Evolutionary conservation across 2,888 invertebrate genomes (phyloP).

Genomic region (Limulus polyphemus): DNA sequence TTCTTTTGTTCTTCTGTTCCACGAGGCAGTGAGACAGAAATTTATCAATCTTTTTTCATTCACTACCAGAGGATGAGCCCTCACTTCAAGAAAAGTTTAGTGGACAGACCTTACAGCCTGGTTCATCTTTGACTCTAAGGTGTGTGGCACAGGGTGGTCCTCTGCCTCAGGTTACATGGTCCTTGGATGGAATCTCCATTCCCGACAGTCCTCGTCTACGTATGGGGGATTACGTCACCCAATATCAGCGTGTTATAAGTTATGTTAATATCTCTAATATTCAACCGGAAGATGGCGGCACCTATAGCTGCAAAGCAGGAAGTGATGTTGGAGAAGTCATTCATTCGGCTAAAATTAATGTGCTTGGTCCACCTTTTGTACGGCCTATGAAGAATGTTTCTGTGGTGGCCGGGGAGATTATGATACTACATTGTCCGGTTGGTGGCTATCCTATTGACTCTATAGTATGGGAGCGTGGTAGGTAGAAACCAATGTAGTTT

Average conservation of each 20-base stretch:
- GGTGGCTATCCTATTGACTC: constrained; percentile 71
- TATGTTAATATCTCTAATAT: constrained; percentile 35
- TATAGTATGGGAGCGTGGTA: constrained; percentile 65
- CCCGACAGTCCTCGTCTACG: constrained; percentile 28
- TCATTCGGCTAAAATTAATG: constrained; percentile 32
- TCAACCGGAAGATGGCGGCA: constrained; percentile 32
- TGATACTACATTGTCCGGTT: constrained; percentile 65
- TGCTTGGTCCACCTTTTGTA: constrained; percentile 41
- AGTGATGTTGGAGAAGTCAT: constrained; percentile 32
- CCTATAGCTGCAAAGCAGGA: constrained; percentile 33
- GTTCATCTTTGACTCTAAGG: constrained; percentile 71
- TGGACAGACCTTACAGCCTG: constrained; percentile 80
- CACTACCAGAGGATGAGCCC: constrained; percentile 34
- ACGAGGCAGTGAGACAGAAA: no score
- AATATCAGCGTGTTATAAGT: constrained; percentile 34
- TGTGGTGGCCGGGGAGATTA: constrained; percentile 63
- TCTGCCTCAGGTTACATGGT: constrained; percentile 26
- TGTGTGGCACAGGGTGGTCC: constrained; percentile 26
- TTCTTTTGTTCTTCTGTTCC: no score
- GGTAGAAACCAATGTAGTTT: no score
- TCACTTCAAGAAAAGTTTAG: constrained; percentile 61
- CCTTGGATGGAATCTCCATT: constrained; percentile 31
- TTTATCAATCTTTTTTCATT: not conserved
- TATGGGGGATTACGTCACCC: constrained; percentile 31
- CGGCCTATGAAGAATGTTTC: constrained; percentile 44